phyloP scores from a whole-genome alignment of 2,797 vertebrate species.

The Manis pentadactyla region DNA sequence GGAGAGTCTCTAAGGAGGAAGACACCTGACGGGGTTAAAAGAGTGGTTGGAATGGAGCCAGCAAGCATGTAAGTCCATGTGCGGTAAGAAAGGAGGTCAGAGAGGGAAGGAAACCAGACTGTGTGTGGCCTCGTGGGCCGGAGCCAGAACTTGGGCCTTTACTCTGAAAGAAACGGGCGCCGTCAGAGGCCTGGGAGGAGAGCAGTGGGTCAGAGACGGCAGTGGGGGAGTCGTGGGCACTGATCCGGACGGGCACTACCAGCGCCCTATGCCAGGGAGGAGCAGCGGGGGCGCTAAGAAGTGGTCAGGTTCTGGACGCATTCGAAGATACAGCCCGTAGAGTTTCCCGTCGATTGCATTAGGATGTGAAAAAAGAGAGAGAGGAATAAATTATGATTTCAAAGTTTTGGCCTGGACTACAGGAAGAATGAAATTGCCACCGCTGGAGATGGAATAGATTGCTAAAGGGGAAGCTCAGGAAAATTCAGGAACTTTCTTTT shows the following conservation, averaged over 20 bases:
- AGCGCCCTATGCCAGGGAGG: background rate
- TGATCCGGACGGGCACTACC: background rate
- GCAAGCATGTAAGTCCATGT: background rate
- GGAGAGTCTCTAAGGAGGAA: background rate
- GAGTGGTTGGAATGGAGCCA: background rate
- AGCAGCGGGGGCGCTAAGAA: background rate
- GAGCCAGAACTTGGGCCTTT: background rate
- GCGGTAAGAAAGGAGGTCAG: background rate
- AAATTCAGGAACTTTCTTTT: background rate
- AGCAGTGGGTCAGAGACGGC: background rate
- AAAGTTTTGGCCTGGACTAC: background rate
- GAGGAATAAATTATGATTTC: background rate
- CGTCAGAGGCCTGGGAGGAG: background rate
- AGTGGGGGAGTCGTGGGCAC: background rate
- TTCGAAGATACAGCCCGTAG: background rate
- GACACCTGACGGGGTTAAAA: background rate
- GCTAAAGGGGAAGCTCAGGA: background rate
- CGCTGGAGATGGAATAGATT: background rate
- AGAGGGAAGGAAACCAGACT: background rate
- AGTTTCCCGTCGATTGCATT: background rate
- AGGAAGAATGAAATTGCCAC: conserved; percentile 23
- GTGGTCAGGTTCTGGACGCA: background rate
- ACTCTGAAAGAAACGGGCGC: background rate
- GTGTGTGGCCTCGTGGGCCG: background rate
- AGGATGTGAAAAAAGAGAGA: background rate